Conservation (phyloP, 2,888 invertebrate genomes). For the Ferrisia virgata region DNA sequence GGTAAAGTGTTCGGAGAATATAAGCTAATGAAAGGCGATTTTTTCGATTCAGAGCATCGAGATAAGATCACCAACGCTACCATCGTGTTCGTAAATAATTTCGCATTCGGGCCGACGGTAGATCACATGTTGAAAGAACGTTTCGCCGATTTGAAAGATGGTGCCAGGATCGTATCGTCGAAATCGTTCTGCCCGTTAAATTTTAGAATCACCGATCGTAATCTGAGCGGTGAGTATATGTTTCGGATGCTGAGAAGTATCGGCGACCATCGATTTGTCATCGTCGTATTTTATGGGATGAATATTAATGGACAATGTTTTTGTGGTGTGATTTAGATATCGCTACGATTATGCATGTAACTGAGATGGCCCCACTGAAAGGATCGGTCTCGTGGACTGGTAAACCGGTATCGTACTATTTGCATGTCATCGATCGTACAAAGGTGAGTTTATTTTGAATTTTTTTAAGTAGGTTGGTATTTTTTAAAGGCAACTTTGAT, state of each 20-base stretch:
- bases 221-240: conserved; percentile 75
- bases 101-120: conserved; percentile 96
- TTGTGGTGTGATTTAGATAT: conserved; percentile 64
- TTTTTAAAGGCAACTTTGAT: neutral
- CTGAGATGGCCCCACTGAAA: conserved; percentile 89
- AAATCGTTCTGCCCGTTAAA: conserved; percentile 99
- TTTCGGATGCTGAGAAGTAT: neutral
- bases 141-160: conserved; percentile 93
- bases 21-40: conserved; percentile 90
- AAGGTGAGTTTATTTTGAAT: conserved; percentile 56
- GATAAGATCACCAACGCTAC: conserved; percentile 92
- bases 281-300: neutral
- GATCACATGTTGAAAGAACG: conserved; percentile 95
- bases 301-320: neutral
- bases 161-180: conserved; percentile 95
- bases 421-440: conserved; percentile 96
- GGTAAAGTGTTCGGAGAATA: conserved; percentile 92
- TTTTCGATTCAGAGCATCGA: conserved; percentile 84
- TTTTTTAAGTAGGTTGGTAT: no score
- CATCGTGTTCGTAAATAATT: conserved; percentile 98
- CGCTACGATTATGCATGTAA: conserved; percentile 97
- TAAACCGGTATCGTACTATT: conserved; percentile 96
- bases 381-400: conserved; percentile 99
- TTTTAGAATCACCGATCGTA: conserved; percentile 96
- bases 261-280: neutral